Evolutionary conservation across 1,140 invertebrate genomes (phyloP).

Genomic region (Paraescarpia echinospica): DNA sequence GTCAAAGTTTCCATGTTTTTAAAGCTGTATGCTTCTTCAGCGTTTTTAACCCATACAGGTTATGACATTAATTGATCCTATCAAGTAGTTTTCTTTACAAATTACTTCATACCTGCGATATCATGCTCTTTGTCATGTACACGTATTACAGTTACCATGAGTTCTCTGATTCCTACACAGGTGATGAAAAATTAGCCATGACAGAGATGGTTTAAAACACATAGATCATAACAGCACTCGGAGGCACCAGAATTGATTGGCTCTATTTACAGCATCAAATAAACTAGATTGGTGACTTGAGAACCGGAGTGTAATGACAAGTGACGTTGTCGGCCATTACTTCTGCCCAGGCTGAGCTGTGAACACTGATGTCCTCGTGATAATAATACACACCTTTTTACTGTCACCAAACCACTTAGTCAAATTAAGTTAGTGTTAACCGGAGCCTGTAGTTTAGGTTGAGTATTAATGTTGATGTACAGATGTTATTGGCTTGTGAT

Average conservation of each 20-base stretch:
- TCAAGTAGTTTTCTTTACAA: too few species aligned
- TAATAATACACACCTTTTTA: not conserved
- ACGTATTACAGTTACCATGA: not conserved
- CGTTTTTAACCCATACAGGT: too few species aligned
- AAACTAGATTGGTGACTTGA: not conserved
- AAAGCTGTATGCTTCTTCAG: too few species aligned
- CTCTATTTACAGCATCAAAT: not conserved
- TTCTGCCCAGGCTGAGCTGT: not conserved
- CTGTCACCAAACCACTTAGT: not conserved
- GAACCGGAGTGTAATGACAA: too few species aligned
- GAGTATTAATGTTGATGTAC: too few species aligned
- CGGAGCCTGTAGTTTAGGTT: not conserved
- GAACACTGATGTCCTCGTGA: not conserved
- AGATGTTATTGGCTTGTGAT: not conserved
- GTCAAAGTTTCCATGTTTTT: too few species aligned
- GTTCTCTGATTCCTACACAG: not conserved
- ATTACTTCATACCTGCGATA: too few species aligned
- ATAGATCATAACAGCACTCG: not conserved
- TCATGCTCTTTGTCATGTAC: not conserved
- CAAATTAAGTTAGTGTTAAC: not conserved
- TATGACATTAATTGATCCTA: too few species aligned
- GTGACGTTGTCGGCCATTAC: too few species aligned
- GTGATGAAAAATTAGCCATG: not conserved
- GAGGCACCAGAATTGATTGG: not conserved
- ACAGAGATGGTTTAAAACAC: not conserved